Base-by-base conservation (phyloP, 2,888 invertebrate species). In the Cloeon dipterum region DNA sequence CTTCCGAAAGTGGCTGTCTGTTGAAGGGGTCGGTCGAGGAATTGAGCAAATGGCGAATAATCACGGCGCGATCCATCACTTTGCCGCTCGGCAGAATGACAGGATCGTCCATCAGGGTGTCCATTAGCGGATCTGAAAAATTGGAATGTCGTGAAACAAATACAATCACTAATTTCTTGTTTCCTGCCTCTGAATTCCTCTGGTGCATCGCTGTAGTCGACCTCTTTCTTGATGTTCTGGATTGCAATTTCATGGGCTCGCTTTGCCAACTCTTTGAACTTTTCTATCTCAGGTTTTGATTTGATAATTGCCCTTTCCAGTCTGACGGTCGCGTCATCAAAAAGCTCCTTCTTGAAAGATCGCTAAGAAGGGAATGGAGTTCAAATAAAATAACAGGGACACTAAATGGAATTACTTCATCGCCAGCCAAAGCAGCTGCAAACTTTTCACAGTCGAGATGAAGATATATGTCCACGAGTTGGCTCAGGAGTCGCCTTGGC, bases 1-100 rank as follows among this genome's bases (percentile, higher is more conserved):
- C 88, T 58, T 93, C 93, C 10, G 81, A 83, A 32, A 98, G 70
- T 13, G 83, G 79, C 56, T 93, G 93, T 41, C 98, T 66, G 58
- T 91, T 96, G 63, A 98, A 98, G 0, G 98, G 98, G 63, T 98
- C 96, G 1, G 93, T 94, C 49, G 77, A 81, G 49, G 91, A 91
- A 59, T 94, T 94, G 47, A 94, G 66, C 50, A 94, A 64, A 61
- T 94, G 94, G 43, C 93, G 68, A 52, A 86, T 69, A 42, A 94
- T 94, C 46, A 91, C 83, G 21, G 88, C 70, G 41, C 91, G 69
- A 58, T 94, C 93, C 89, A 94, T 93, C 18, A 91, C 70, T 50
- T 72, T 74, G 41, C 89, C 88, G 42, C 88, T 85, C 3, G 93
- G 93, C 49, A 94, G 62, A 42, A 76, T 61, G 8, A 94, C 94